Evolutionary conservation across 23 tunicate species (phyloP).

Genomic region (Oikopleura dioica): DNA sequence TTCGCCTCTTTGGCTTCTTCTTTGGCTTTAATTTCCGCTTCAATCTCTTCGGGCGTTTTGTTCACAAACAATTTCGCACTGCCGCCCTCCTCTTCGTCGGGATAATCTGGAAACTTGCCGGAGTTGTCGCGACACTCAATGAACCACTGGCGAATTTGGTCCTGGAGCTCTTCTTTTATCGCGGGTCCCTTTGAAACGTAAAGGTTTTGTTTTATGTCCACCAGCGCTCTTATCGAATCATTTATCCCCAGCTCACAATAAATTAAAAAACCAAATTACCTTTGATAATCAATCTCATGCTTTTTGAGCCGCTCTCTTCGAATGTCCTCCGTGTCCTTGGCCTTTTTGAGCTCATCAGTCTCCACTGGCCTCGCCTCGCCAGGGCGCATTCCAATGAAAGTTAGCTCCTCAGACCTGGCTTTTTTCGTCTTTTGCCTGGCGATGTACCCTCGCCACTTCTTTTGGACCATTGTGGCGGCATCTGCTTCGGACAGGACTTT

Average conservation of each 20-base stretch:
- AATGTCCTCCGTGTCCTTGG: constrained; percentile 43
- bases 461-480: not conserved
- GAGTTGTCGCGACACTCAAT: constrained; percentile 98
- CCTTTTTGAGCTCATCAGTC: constrained; percentile 25
- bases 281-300: constrained; percentile 79
- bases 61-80: constrained; percentile 60
- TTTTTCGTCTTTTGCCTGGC: constrained; percentile 41
- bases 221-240: too few species aligned
- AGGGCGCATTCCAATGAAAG: constrained; percentile 77
- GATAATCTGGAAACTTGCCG: constrained; percentile 99
- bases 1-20: constrained; percentile 57
- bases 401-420: constrained; percentile 76
- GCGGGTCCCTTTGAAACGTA: constrained; percentile 91
- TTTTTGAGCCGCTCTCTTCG: constrained; percentile 68
- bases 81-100: constrained; percentile 95
- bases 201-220: constrained; percentile 66
- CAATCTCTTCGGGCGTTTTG: constrained; percentile 98
- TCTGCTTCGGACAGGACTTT: not conserved
- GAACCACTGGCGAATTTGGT: constrained; percentile 98
- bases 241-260: too few species aligned
- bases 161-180: constrained; percentile 86
- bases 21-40: constrained; percentile 61
- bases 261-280: too few species aligned
- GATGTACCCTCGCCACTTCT: constrained; percentile 88
- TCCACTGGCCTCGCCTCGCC: constrained; percentile 26